Base-by-base conservation (phyloP, 1,140 invertebrate species). In the Oreohelix idahoensis region DNA sequence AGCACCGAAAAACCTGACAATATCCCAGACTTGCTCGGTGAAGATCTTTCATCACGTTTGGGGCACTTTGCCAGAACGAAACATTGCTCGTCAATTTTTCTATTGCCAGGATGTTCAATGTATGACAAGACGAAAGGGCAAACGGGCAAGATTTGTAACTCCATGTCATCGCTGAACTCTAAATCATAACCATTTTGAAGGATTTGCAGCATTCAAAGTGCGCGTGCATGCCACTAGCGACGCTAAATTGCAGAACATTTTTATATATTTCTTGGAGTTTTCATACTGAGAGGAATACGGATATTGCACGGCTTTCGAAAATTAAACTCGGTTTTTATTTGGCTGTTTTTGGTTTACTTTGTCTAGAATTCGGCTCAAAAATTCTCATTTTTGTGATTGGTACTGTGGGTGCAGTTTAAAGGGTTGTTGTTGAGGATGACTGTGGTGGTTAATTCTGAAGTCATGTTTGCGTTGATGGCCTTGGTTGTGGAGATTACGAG, bases 121-220 rank as follows among this genome's bases (percentile, higher is more conserved):
- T 66, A 32, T 66, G 63, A 66, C 71, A 29, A n/a, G 71, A 5
- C 5, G 36, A 45, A 45, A 45, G 71, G 71, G 71, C 71, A 29
- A n/a, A 29, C 71, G 23, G 39, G 36, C 36, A 39, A 42, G 71
- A 73, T 73, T 39, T 73, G 71, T 73, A 73, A 73, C 71, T 42
- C 23, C 20, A 42, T 73, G 71, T 45, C 71, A 73, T 20, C 36
- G 23, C 1, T 42, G 0, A 29, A 26, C 36, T 32, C 71, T 73
- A 73, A 73, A 73, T 73, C 71, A 73, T 73, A 73, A 45, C 36
- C 15, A 23, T 66, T 66, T 8, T 35, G 63, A 66, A 66, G 29
- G 63, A 66, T 32, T 35, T 66, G n/a, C 63, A 35, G 8, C 63
- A 5, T 66, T 66, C 26, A 29, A 32, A 66, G n/a, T 66, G n/a